Conservation (phyloP, 1,140 invertebrate species). For the Papilio aristodemus region DNA sequence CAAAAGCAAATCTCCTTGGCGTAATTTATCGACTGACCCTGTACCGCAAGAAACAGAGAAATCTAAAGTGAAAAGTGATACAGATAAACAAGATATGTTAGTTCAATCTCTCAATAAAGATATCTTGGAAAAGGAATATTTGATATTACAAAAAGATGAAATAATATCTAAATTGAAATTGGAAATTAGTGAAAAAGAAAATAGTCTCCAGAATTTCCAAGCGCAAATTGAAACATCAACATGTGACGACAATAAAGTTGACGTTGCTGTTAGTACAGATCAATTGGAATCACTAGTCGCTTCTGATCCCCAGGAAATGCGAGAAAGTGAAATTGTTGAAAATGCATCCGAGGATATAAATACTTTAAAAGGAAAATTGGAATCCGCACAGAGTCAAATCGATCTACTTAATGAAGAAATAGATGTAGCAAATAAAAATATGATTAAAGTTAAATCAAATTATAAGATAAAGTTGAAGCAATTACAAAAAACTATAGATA, state of each 20-base stretch:
- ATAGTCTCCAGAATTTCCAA: conserved; percentile 47
- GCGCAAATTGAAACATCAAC: conserved; percentile 38
- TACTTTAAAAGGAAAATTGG: conserved; percentile 62
- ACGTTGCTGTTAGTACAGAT: conserved; percentile 51
- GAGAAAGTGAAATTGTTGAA: conserved; percentile 36
- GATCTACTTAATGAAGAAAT: conserved; percentile 84
- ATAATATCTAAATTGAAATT: conserved; percentile 56
- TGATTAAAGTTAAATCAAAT: conserved; percentile 91
- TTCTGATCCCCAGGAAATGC: conserved; percentile 44
- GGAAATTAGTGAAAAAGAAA: conserved; percentile 50
- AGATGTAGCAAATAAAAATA: conserved; percentile 88
- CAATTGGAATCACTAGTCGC: not conserved
- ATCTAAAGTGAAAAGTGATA: conserved; percentile 58
- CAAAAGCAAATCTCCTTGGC: conserved; percentile 73
- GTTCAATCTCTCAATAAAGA: conserved; percentile 77
- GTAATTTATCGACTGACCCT: conserved; percentile 62
- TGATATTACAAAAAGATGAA: conserved; percentile 65
- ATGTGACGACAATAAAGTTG: conserved; percentile 40
- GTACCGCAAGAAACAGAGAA: conserved; percentile 63
- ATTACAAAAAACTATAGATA: conserved; percentile 90
- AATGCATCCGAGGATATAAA: conserved; percentile 40
- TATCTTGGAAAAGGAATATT: conserved; percentile 75
- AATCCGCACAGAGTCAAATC: conserved; percentile 75
- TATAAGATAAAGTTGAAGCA: conserved; percentile 90
- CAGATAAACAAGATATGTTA: conserved; percentile 60